phyloP scores from a whole-genome alignment of 2,888 invertebrate genomes.

The Cryptus armator region DNA sequence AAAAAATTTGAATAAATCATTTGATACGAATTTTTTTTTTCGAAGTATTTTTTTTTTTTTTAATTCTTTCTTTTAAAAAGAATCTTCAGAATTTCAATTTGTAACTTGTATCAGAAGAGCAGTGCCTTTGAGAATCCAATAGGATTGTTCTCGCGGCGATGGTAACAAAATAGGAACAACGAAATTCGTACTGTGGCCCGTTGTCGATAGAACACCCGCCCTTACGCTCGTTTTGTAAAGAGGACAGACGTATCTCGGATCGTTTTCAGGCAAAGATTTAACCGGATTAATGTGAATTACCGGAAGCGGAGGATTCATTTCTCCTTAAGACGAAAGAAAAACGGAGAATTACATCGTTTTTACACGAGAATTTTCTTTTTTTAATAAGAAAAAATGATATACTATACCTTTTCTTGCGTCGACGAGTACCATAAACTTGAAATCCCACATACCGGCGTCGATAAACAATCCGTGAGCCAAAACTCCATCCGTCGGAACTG shows the following conservation, averaged over 20 bases:
- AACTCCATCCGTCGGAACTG: conserved; percentile 89
- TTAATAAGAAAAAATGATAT: not conserved
- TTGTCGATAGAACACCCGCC: conserved; percentile 95
- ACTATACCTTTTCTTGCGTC: conserved; percentile 92
- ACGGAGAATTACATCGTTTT: not conserved
- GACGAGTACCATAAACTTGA: conserved; percentile 88
- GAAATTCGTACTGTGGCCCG: conserved; percentile 97
- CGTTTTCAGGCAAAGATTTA: conserved; percentile 87
- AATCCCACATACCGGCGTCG: conserved; percentile 96
- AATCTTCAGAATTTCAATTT: conserved; percentile 86
- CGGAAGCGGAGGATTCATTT: conserved; percentile 91
- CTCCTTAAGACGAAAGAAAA: conserved; percentile 86
- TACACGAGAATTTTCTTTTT: not conserved
- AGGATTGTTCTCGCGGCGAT: conserved; percentile 88
- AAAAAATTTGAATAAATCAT: not conserved
- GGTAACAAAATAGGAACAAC: conserved; percentile 92
- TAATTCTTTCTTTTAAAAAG: not conserved
- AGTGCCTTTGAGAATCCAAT: conserved; percentile 96
- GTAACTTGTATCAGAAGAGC: conserved; percentile 94
- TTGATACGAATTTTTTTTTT: not conserved
- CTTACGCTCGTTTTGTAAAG: conserved; percentile 95
- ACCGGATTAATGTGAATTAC: conserved; percentile 90
- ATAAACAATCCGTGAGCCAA: conserved; percentile 93
- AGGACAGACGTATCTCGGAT: conserved; percentile 91
- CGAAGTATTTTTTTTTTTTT: not conserved